Evolutionary conservation across 2,888 invertebrate species (phyloP).

Genomic region (Ormyrus nitidulus): DNA sequence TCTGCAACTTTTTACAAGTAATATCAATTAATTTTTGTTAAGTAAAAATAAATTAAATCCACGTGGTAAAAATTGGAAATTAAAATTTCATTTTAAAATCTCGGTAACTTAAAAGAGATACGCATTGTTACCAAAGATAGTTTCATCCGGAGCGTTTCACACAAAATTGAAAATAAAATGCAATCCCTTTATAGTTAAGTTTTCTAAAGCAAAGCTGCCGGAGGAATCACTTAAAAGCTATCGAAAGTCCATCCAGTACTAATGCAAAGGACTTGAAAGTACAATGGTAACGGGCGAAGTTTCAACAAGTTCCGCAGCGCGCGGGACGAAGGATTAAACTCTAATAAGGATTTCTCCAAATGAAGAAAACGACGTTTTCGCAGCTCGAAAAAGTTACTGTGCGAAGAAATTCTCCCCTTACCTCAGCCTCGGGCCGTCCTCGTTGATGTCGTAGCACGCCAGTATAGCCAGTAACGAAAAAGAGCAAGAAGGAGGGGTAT

Average conservation of each 20-base stretch:
- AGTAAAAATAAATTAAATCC: too few species aligned
- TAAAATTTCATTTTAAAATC: too few species aligned
- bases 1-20: too few species aligned
- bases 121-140: too few species aligned
- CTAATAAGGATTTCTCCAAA: conserved; percentile 57
- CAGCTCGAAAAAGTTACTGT: conserved; percentile 54
- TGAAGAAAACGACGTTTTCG: conserved; percentile 56
- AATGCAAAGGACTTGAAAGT: conserved; percentile 43
- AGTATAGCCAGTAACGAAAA: not conserved
- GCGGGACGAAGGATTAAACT: conserved; percentile 53
- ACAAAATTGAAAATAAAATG: not conserved
- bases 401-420: conserved; percentile 33
- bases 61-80: too few species aligned
- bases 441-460: not conserved
- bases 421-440: not conserved
- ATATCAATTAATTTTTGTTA: too few species aligned
- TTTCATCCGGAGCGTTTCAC: too few species aligned
- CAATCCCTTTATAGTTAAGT: not conserved
- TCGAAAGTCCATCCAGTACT: conserved; percentile 53
- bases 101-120: too few species aligned
- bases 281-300: conserved; percentile 49
- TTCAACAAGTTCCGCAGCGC: conserved; percentile 42
- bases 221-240: conserved; percentile 55
- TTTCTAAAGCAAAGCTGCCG: not conserved
- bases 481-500: not conserved